phyloP scores from a whole-genome alignment of 2,797 vertebrate genomes.

The Strix occidentalis region DNA sequence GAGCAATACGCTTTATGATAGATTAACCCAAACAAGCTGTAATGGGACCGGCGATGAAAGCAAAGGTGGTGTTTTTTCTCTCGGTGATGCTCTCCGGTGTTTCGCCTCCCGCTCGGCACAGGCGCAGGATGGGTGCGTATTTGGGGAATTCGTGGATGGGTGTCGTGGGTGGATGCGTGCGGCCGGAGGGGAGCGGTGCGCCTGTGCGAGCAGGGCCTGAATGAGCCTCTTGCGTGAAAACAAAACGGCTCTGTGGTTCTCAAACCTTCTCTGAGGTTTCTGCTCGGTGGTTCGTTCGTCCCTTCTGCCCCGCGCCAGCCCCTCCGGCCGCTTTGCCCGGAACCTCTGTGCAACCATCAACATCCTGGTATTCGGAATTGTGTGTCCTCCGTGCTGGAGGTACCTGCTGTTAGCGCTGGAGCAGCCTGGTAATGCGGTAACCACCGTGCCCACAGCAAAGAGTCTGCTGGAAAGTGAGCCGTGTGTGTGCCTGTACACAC shows the following conservation, averaged over 20 bases:
- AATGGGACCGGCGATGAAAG: neutral
- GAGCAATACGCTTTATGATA: neutral
- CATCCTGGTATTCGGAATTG: slow-evolving; percentile 35
- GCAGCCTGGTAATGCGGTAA: slow-evolving; percentile 33
- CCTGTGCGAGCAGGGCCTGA: neutral
- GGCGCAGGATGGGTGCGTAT: slow-evolving; percentile 6
- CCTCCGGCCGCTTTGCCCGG: neutral
- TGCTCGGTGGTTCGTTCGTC: neutral
- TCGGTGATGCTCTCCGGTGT: neutral
- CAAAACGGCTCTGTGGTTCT: slow-evolving; percentile 21
- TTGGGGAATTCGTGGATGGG: neutral
- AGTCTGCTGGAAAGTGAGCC: neutral
- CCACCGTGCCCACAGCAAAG: neutral
- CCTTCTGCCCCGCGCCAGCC: neutral
- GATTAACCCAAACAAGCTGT: neutral
- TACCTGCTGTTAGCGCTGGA: slow-evolving; percentile 36
- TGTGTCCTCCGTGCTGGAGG: slow-evolving; percentile 10
- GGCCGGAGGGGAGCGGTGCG: neutral
- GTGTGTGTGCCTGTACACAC: neutral
- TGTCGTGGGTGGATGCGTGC: neutral
- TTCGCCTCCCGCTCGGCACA: neutral
- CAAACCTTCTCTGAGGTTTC: neutral
- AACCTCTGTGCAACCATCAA: neutral
- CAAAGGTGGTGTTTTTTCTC: neutral
- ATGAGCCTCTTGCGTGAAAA: neutral